Evolutionary conservation across 2,113 vertebrate species (phyloP), one percentile per base, ranked within the genome.

Genomic region (Cebidichthys violaceus): DNA sequence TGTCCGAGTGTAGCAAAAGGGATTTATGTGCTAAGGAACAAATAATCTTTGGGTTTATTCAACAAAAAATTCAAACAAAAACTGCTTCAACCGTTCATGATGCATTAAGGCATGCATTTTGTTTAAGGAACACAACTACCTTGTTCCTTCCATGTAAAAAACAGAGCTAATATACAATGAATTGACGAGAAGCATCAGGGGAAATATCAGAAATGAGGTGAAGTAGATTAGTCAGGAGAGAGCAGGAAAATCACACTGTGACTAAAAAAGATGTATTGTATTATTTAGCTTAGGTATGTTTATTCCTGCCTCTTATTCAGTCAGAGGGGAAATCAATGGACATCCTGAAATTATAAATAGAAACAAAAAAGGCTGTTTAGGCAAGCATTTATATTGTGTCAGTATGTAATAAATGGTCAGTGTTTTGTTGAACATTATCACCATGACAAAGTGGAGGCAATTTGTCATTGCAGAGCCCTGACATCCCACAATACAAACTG

Each of bases 391-490:
- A 24, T 68, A 37, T 35, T 43, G 1, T 24, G 10, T 18, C n/a
- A 13, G 15, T 37, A 4, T 47, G 6, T 45, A 33, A 59, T 13
- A 59, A 50, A 17, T 66, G 68, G 6, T 29, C 47, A 8, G 10
- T 59, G n/a, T 67, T 62, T 33, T 41, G 50, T 59, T 66, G 13
- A 24, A 41, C 35, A 22, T 27, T 22, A 39, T 39, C 22, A 27
- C 6, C 24, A 9, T 59, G 11, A 55, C 18, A 27, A 50, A 47
- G 37, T 29, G 5, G 24, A 50, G 39, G 15, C 54, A 55, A 9
- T 55, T 74, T 70, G 18, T 57, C 33, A 69, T 11, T 67, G 24
- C 37, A 66, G 52, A 62, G 55, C 11, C 1, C 9, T 70, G 59
- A 31, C 62, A 54, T 61, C 35, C 43, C 45, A 13, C 39, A 37